Conservation (phyloP, 2,113 vertebrate genomes). For the Hippocampus mohnikei region DNA sequence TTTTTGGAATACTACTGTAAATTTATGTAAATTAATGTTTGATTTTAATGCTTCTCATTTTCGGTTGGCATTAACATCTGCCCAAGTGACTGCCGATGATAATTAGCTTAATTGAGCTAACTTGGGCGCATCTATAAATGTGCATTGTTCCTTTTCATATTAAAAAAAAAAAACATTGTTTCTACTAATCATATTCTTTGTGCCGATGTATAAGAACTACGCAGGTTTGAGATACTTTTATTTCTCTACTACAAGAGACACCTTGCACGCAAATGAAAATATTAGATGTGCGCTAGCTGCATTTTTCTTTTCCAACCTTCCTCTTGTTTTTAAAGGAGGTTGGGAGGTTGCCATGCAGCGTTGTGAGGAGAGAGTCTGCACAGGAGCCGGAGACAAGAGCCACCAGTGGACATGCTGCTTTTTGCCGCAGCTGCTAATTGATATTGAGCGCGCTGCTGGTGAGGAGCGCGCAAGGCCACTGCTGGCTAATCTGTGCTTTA, state of each 20-base stretch:
- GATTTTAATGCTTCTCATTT: too few relatives aligned
- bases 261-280: neutral
- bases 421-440: conserved; percentile 85
- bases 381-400: conserved; percentile 76
- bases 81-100: too few relatives aligned
- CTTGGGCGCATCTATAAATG: too few relatives aligned
- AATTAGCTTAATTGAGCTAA: too few relatives aligned
- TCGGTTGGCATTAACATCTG: too few relatives aligned
- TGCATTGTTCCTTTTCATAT: too few relatives aligned
- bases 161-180: too few relatives aligned
- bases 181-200: too few relatives aligned
- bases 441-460: conserved; percentile 99
- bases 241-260: too few relatives aligned
- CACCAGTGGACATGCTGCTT: conserved; percentile 80
- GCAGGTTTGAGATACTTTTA: neutral
- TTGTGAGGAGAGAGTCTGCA: neutral
- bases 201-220: too few relatives aligned
- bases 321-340: conserved; percentile 71
- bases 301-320: neutral
- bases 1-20: too few relatives aligned
- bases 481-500: conserved; percentile 99
- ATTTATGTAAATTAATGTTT: too few relatives aligned
- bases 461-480: conserved; percentile 95
- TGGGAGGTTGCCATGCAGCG: conserved; percentile 27
- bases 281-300: neutral